phyloP scores from a whole-genome alignment of 53 echinoderm and acorn worm species.

The Echinarachnius parma region DNA sequence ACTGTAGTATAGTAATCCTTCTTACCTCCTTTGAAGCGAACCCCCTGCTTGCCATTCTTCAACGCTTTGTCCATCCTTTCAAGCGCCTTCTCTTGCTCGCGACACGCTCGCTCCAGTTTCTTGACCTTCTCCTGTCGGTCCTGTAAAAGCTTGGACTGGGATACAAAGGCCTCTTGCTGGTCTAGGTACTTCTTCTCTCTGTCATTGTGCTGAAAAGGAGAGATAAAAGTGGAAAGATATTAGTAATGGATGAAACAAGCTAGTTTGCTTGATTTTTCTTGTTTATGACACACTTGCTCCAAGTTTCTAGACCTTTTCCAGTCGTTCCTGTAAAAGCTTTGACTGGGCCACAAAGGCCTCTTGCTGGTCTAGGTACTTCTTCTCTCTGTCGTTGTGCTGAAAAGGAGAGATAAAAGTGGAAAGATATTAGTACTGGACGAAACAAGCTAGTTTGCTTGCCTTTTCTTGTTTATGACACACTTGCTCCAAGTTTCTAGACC shows the following conservation, averaged over 20 bases:
- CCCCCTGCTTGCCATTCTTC: constrained; percentile 48
- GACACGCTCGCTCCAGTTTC: constrained; percentile 85
- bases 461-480: too few species aligned
- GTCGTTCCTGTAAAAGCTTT: constrained; percentile 61
- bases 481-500: too few species aligned
- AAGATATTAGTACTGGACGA: too few species aligned
- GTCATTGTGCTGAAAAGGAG: constrained; percentile 83
- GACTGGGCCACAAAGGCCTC: constrained; percentile 53
- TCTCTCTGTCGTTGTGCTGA: constrained; percentile 92
- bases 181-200: constrained; percentile 73
- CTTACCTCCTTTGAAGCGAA: constrained; percentile 58
- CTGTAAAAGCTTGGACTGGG: constrained; percentile 59
- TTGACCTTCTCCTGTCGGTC: constrained; percentile 82
- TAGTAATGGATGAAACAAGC: too few species aligned
- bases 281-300: too few species aligned
- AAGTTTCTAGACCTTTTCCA: constrained; percentile 85
- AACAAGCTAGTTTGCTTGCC: too few species aligned
- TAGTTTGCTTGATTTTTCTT: too few species aligned
- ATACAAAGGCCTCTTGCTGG: constrained; percentile 51
- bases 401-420: too few species aligned
- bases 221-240: too few species aligned
- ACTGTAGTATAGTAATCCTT: too few species aligned
- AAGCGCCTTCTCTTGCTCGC: constrained; percentile 87
- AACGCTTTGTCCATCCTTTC: constrained; percentile 91
- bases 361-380: constrained; percentile 65